phyloP scores from a whole-genome alignment of 2,113 vertebrate species.

The Pterocles gutturalis region DNA sequence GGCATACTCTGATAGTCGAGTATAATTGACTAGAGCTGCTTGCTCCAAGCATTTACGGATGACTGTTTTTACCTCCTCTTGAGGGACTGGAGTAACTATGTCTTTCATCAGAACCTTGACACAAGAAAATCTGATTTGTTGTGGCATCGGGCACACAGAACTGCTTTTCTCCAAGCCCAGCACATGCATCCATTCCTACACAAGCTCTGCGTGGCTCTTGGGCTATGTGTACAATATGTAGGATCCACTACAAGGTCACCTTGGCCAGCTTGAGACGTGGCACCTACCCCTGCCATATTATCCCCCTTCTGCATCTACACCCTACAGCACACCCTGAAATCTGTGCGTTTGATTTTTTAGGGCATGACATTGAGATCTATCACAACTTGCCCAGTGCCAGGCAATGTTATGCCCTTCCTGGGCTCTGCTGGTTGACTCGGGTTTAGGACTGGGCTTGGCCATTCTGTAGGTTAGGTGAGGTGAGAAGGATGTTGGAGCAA shows the following conservation, averaged over 20 bases:
- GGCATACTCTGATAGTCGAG: constrained; percentile 96
- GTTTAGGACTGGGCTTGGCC: not conserved
- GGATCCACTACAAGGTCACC: constrained; percentile 49
- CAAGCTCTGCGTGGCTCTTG: not conserved
- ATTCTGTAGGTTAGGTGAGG: not conserved
- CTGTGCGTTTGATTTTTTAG: not conserved
- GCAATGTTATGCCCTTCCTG: not conserved
- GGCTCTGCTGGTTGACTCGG: not conserved
- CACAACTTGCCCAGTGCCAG: not conserved
- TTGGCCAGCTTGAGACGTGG: not conserved
- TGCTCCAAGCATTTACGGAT: constrained; percentile 98
- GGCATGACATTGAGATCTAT: not conserved
- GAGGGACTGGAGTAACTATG: constrained; percentile 93
- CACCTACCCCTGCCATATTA: not conserved
- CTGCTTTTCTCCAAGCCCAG: constrained; percentile 49
- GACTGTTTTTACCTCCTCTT: constrained; percentile 96
- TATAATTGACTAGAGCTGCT: constrained; percentile 97
- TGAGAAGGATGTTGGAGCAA: not conserved
- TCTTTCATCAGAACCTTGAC: constrained; percentile 98
- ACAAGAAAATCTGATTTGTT: constrained; percentile 74
- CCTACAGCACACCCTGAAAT: not conserved
- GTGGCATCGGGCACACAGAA: constrained; percentile 54
- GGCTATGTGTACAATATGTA: not conserved
- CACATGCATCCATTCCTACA: not conserved
- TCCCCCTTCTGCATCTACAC: not conserved